Base-by-base conservation (phyloP, 2,888 invertebrate species). In the Furcula furcula region DNA sequence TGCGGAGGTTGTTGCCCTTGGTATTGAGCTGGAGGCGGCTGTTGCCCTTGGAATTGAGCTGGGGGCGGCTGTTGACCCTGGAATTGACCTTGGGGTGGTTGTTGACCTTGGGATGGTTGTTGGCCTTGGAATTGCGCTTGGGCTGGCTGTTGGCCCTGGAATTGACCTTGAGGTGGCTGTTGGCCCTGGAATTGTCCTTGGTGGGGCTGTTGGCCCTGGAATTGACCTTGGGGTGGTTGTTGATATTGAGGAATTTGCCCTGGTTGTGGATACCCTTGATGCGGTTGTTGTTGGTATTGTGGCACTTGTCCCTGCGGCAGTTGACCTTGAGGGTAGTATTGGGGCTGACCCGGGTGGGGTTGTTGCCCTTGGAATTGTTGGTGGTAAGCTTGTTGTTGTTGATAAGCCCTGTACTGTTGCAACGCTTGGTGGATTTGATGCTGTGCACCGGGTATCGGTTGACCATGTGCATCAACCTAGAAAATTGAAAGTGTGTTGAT, bases 401-500 rank as follows among this genome's bases (percentile, higher is more conserved):
- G 70, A 36, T 70, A 72, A 3, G 66, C 59, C 9, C 71, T 67
- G 46, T 63, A 72, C 40, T 75, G 71, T 21, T 76, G 73, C 6
- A 75, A 67, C 1, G 79, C 80, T 45, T 78, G 79, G 15, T 81
- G 75, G 16, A 85, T 73, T 47, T 89, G 85, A 41, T 82, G 81
- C 32, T 83, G 72, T 0, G 82, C 74, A 4, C 85, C 85, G 1
- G 87, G 83, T 2, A 85, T 32, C 0, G 85, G 82, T 4, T 75
- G 74, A 6, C 86, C 86, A 36, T 84, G 76, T 7, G 74, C 76
- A 48, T 83, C 86, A 38, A 87, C 72, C 87, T 87, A 46, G 7
- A 41, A 46, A 19, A 16, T 12, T n/a, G n/a, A n/a, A n/a, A n/a
- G n/a, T n/a, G n/a, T n/a, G n/a, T n/a, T n/a, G n/a, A n/a, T n/a